Evolutionary conservation across 1,140 invertebrate genomes (phyloP), one percentile per base, ranked within the genome.

Genomic region (Euwallacea fornicatus): DNA sequence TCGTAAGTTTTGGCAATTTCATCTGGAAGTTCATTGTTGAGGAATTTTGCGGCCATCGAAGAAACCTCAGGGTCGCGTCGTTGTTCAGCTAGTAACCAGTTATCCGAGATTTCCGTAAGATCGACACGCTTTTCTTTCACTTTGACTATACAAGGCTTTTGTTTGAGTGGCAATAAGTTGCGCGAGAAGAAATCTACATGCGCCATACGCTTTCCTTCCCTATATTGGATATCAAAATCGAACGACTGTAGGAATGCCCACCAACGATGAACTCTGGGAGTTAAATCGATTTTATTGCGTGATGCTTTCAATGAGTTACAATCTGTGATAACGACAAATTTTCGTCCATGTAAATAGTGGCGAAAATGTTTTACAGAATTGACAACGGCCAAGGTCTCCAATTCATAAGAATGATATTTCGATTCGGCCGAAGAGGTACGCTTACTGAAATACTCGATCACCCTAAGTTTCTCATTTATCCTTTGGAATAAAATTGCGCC

Each of bases 401-500:
- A 55, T n/a, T 71, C 69, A 50, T 47, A 66, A 11, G 16, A 53
- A 53, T 69, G 50, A 66, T 74, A 74, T 15, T 50, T 62, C 2
- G 65, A 63, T 46, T 74, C 73, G 0, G 66, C 56, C 42, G 53
- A 41, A 7, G 72, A 66, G 16, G 69, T 74, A 10, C 47, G 9
- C 59, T 67, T 75, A 60, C 67, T 71, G 47, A 71, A 71, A 74
- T 75, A 76, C 2, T 58, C 71, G 15, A 75, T 56, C 2, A 64
- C 58, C 10, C 42, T 73, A 41, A 62, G 58, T 55, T 72, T 71
- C 21, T 15, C 42, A 55, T 76, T 74, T 0, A 65, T 8, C 64
- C 56, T 71, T 67, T 83, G 80, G 0, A 79, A 60, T 7, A 83
- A 46, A 0, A 82, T 75, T 7, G 78, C 79, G 8, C 79, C 81